Conservation (phyloP, 2,888 invertebrate species). For the Drosophila macrothrix region DNA sequence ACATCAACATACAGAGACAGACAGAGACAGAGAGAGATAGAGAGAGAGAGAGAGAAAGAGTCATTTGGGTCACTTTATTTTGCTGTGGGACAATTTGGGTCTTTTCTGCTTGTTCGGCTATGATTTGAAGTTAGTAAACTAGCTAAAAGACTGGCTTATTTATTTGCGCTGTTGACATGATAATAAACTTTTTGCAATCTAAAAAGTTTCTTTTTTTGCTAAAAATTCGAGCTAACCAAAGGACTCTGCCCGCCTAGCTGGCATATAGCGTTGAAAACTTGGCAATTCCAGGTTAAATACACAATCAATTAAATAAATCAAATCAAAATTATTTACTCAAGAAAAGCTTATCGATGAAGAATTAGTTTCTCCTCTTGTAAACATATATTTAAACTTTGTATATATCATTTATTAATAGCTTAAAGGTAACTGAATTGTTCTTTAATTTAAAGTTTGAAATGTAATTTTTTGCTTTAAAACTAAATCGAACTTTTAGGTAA, state of each 20-base stretch:
- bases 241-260: not conserved
- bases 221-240: not conserved
- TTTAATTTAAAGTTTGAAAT: accelerated
- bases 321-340: not conserved
- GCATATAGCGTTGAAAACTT: not conserved
- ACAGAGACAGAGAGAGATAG: not conserved
- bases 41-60: not conserved
- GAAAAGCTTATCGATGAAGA: not conserved
- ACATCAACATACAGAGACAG: not conserved
- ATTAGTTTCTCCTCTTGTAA: not conserved
- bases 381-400: not conserved
- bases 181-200: not conserved
- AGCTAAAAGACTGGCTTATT: not conserved
- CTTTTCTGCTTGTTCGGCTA: not conserved
- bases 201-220: not conserved
- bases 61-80: not conserved
- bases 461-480: not conserved
- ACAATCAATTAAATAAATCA: not conserved
- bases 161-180: not conserved
- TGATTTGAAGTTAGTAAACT: not conserved
- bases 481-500: not conserved
- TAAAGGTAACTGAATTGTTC: not conserved
- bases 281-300: not conserved
- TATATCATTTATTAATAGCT: not conserved
- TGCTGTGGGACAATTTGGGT: not conserved